Evolutionary conservation across 2,888 invertebrate species (phyloP).

Genomic region (Drosophila neotestacea): DNA sequence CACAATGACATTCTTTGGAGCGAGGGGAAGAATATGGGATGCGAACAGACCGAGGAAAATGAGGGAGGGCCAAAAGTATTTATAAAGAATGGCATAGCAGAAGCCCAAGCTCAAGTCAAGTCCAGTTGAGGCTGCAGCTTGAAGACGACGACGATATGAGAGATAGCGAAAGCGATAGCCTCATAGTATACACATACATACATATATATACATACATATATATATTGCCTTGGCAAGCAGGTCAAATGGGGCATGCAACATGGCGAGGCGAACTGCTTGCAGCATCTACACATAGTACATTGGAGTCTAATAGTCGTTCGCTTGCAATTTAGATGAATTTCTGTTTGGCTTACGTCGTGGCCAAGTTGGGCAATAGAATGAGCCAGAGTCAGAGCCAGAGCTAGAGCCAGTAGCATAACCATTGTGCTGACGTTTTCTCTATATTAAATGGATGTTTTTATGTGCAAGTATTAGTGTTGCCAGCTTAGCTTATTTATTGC

Average conservation of each 20-base stretch:
- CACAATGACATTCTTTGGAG: slow-evolving; percentile 52
- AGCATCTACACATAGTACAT: slow-evolving; percentile 19
- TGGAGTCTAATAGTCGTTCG: slow-evolving; percentile 52
- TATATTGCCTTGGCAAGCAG: slow-evolving; percentile 53
- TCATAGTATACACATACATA: not conserved
- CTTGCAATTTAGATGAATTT: slow-evolving; percentile 66
- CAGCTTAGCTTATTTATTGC: too few species aligned
- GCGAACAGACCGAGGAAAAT: not conserved
- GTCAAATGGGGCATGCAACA: slow-evolving; percentile 33
- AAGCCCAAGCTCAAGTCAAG: slow-evolving; percentile 17
- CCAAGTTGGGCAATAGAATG: slow-evolving; percentile 3
- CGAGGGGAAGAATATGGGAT: not conserved
- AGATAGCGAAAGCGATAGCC: slow-evolving; percentile 61
- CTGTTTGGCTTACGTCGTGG: slow-evolving; percentile 41
- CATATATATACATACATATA: not conserved
- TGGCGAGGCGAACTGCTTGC: slow-evolving; percentile 33
- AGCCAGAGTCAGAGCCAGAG: too few species aligned
- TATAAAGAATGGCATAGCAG: slow-evolving; percentile 50
- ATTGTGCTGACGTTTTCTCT: slow-evolving; percentile 56
- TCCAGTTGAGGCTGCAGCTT: slow-evolving; percentile 17
- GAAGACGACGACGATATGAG: slow-evolving; percentile 52
- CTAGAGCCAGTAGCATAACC: slow-evolving; percentile 9
- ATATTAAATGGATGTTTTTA: slow-evolving; percentile 55
- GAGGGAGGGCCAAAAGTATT: slow-evolving; percentile 39
- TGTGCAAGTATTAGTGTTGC: slow-evolving; percentile 8